These are phyloP conservation scores for Xanthorhoe designata DNA, from an alignment of 2,888 invertebrate genomes.

Conservation along the genomic window DNA sequence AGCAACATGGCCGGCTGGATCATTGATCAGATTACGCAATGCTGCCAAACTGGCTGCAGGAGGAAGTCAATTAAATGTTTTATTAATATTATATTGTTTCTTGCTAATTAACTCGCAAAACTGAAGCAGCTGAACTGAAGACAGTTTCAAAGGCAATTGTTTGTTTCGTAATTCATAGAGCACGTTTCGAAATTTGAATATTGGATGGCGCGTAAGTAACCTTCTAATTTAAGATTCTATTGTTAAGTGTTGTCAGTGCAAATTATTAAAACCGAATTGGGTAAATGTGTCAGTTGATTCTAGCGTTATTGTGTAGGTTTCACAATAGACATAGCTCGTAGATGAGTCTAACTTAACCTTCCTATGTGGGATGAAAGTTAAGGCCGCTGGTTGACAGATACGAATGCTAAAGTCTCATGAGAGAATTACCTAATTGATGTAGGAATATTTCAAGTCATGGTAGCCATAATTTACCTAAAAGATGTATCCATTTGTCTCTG, in stretches of 20 bases:
- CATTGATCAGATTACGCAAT: constrained; percentile 83
- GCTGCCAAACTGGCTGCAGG: constrained; percentile 77
- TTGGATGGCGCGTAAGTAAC: constrained; percentile 58
- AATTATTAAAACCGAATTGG: constrained; percentile 74
- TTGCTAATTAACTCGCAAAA: constrained; percentile 31
- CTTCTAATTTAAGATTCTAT: constrained; percentile 74
- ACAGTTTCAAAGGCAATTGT: constrained; percentile 25
- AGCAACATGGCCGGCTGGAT: constrained; percentile 69
- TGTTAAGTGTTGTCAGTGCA: constrained; percentile 70
- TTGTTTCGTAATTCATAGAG: constrained; percentile 27
- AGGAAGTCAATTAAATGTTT: constrained; percentile 73
- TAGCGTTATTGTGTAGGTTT: constrained; percentile 65
- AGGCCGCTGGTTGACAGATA: constrained; percentile 76
- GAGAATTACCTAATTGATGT: constrained; percentile 52
- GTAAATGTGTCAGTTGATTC: constrained; percentile 72
- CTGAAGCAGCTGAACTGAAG: constrained; percentile 6
- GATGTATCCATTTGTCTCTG: constrained; percentile 35
- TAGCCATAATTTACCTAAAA: constrained; percentile 39
- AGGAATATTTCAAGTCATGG: constrained; percentile 54
- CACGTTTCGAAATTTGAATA: constrained; percentile 58
- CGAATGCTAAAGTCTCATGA: constrained; percentile 63
- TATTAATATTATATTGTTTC: constrained; percentile 49
- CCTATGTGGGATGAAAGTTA: constrained; percentile 74
- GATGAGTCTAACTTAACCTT: constrained; percentile 65
- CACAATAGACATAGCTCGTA: constrained; percentile 67